These are phyloP conservation scores for Sesamia inferens DNA, from an alignment of 2,888 invertebrate species.

Conservation along the genomic window DNA sequence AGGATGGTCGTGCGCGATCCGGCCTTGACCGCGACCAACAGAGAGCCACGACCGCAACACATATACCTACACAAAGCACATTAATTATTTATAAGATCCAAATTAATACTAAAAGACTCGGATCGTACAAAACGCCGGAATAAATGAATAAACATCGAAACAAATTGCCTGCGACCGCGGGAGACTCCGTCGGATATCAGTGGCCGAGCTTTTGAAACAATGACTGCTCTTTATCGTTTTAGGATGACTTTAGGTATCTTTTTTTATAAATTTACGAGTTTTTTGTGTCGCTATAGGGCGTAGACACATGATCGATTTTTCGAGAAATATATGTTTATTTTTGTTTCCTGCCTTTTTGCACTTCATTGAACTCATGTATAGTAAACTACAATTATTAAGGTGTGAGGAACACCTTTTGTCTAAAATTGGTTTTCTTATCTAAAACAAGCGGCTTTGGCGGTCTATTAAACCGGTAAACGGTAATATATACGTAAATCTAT, in stretches of 20 bases:
- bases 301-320: constrained; percentile 29
- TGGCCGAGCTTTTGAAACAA: constrained; percentile 70
- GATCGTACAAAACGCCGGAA: constrained; percentile 81
- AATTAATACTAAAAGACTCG: constrained; percentile 84
- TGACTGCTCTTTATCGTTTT: constrained; percentile 70
- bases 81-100: constrained; percentile 87
- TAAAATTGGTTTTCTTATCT: background rate
- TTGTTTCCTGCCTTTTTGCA: background rate
- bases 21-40: constrained; percentile 81
- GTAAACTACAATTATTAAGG: constrained; percentile 1
- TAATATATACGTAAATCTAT: constrained; percentile 1
- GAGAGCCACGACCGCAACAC: constrained; percentile 72
- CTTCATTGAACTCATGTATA: no score
- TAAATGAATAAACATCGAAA: constrained; percentile 86
- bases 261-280: constrained; percentile 64
- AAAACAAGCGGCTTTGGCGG: background rate
- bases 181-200: constrained; percentile 63
- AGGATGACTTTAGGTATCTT: constrained; percentile 61
- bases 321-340: background rate
- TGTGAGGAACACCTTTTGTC: background rate
- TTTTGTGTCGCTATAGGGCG: constrained; percentile 30
- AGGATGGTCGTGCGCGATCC: constrained; percentile 71
- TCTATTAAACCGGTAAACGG: constrained; percentile 7
- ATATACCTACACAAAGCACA: constrained; percentile 75
- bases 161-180: constrained; percentile 77